Base-by-base conservation (phyloP, 2,888 invertebrate genomes). In the Shargacucullia verbasci region DNA sequence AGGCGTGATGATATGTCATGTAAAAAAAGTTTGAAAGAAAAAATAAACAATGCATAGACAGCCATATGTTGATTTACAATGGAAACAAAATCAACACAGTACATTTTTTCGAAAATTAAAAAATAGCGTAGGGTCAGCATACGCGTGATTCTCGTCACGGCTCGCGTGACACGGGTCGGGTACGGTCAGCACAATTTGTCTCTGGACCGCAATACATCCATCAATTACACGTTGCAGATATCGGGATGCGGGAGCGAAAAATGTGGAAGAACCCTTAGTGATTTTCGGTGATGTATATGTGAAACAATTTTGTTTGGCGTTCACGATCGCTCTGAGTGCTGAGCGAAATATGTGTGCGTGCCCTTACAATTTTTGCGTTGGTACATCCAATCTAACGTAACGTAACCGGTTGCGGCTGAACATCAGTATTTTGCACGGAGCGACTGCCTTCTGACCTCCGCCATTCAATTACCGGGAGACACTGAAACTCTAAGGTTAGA, bases 111-210 rank as follows among this genome's bases (percentile, higher is more conserved):
- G 2, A 20, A 25, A 40, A 33, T 4, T 25, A 33, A 38, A 34
- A 40, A 34, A 53, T 38, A 12, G 12, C 14, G 63, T 63, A 61
- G 29, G 48, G 73, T 77, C 76, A 76, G 78, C 67, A 57, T 47
- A 50, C 47, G 53, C 67, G 52, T 60, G 73, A 84, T 81, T 83
- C 82, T 57, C 69, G 78, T 80, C 84, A 81, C 77, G 80, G 62
- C 40, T 54, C 75, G 65, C 75, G 68, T 85, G 85, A 84, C 85
- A 78, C 65, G 86, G 86, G 85, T 86, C 76, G 67, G 62, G 61
- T 62, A 70, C 69, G 79, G 79, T 83, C 83, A 79, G 85, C 86
- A 73, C 81, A 78, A 85, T 85, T 86, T 86, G 86, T 86, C 85
- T 81, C 77, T 55, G 66, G 72, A 76, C 80, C 84, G 78, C 83